phyloP scores from a whole-genome alignment of 2,797 vertebrate genomes.

The Octomys mimax region DNA sequence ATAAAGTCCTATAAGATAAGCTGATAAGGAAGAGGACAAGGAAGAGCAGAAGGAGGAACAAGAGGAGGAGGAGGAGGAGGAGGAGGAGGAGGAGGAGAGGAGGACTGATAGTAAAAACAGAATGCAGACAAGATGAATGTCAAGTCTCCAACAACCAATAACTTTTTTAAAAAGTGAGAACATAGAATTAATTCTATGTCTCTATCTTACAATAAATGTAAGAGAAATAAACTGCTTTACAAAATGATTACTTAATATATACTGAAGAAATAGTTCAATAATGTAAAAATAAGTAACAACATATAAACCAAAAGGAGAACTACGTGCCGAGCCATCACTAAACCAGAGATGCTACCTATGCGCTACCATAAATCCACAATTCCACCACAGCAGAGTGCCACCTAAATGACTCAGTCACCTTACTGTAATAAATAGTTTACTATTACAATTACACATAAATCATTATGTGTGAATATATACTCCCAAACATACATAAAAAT shows the following conservation, averaged over 20 bases:
- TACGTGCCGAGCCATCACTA: not conserved
- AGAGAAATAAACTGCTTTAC: not conserved
- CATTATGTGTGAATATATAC: not conserved
- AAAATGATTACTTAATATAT: slow-evolving; percentile 9
- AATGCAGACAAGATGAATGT: not conserved
- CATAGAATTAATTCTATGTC: not conserved
- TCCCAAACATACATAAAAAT: not conserved
- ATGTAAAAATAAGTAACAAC: not conserved
- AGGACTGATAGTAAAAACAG: not conserved
- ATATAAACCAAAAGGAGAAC: not conserved
- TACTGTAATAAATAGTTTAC: not conserved
- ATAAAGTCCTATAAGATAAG: not conserved
- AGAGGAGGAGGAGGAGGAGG: not conserved
- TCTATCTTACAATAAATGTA: not conserved
- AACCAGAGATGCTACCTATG: not conserved
- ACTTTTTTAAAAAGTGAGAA: not conserved
- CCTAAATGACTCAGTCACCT: not conserved
- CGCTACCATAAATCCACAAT: not conserved
- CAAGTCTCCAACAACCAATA: not conserved
- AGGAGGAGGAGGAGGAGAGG: not conserved
- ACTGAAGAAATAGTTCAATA: not conserved
- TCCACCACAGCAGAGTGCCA: not conserved
- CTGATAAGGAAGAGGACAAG: not conserved
- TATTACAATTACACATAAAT: not conserved
- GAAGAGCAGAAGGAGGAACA: not conserved